Conservation (phyloP, 2,797 vertebrate genomes). For the Myotis daubentonii region DNA sequence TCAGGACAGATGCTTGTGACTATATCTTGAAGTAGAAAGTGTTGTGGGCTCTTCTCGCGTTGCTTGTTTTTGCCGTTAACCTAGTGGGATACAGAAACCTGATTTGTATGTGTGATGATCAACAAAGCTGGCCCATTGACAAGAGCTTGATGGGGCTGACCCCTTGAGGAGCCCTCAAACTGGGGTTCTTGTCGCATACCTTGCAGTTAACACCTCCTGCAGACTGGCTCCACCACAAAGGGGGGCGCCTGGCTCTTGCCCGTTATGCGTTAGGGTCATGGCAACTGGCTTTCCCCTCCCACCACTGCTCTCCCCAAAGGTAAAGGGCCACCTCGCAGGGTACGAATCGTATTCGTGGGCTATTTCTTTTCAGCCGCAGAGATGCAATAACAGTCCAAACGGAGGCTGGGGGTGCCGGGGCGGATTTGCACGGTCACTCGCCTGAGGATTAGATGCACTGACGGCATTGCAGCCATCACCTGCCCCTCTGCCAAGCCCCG, state of each 20-base stretch:
- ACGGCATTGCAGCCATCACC: too few relatives aligned
- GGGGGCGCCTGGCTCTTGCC: neutral
- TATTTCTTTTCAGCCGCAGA: neutral
- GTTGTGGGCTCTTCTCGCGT: neutral
- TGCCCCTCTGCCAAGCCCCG: too few relatives aligned
- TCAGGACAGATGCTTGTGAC: neutral
- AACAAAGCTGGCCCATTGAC: neutral
- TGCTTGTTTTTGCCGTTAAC: neutral
- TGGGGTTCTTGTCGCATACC: neutral
- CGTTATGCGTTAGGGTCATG: neutral
- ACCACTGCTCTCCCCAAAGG: neutral
- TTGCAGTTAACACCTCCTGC: neutral
- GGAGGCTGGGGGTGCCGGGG: too few relatives aligned
- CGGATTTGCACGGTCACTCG: too few relatives aligned
- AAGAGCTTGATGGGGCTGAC: neutral
- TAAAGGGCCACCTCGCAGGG: neutral
- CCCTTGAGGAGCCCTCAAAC: neutral
- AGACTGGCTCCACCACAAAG: neutral
- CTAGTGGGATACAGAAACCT: neutral
- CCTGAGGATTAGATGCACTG: too few relatives aligned
- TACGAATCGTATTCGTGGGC: neutral
- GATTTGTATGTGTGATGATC: neutral
- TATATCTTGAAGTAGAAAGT: neutral
- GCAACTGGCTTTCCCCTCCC: neutral
- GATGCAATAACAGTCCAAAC: neutral